phyloP scores from a whole-genome alignment of 2,888 invertebrate species.

The Anthrax anthrax region DNA sequence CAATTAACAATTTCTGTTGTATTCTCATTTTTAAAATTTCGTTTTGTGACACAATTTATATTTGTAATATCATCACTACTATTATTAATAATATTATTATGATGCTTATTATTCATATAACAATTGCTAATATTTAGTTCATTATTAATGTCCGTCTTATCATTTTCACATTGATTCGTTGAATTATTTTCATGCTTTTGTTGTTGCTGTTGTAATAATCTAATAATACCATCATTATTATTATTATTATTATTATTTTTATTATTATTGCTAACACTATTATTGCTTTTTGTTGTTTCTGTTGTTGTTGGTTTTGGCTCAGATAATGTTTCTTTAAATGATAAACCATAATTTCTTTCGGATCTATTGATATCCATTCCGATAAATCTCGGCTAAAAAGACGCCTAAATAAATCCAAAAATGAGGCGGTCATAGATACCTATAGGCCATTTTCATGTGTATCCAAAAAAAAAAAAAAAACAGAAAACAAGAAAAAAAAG shows the following conservation, averaged over 20 bases:
- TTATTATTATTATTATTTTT: background rate
- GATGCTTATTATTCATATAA: background rate
- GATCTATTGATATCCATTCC: slow-evolving; percentile 32
- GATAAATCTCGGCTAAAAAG: slow-evolving; percentile 34
- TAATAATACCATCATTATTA: background rate
- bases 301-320: background rate
- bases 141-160: background rate
- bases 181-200: background rate
- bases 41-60: background rate
- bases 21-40: background rate
- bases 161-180: background rate
- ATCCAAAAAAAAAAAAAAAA: too few relatives aligned
- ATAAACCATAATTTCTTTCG: slow-evolving; percentile 9
- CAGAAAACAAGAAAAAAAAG: too few relatives aligned
- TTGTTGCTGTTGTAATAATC: background rate
- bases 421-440: slow-evolving; percentile 2
- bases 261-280: background rate
- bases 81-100: background rate
- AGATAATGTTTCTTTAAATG: background rate
- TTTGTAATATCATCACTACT: background rate
- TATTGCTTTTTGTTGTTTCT: background rate
- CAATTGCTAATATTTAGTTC: background rate
- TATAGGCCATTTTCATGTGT: background rate
- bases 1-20: background rate
- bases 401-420: slow-evolving; percentile 18